Conservation (phyloP, 2,113 vertebrate species). For the Puma concolor region DNA sequence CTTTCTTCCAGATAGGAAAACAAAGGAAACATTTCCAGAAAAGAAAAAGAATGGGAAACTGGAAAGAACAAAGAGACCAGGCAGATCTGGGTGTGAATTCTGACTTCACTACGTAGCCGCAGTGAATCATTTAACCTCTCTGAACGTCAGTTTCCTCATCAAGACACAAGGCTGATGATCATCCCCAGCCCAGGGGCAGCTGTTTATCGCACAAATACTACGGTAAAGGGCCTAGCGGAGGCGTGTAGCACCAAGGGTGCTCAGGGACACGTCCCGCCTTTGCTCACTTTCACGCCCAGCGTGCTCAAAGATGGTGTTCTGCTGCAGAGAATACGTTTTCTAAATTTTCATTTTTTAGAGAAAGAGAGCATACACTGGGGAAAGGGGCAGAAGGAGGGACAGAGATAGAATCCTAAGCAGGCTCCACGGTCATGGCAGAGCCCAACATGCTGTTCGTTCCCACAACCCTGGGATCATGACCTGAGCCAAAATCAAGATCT, state of each 20-base stretch:
- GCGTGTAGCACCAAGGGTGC: fast-evolving
- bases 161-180: background rate
- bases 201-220: fast-evolving
- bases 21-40: background rate
- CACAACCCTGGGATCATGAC: too few relatives aligned
- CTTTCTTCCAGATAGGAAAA: background rate
- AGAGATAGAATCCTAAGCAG: too few relatives aligned
- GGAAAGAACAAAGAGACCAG: too few relatives aligned
- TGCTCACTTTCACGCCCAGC: background rate
- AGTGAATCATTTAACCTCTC: background rate
- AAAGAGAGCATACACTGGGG: too few relatives aligned
- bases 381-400: too few relatives aligned
- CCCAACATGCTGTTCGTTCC: too few relatives aligned
- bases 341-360: too few relatives aligned
- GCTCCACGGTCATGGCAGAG: too few relatives aligned
- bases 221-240: fast-evolving
- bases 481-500: too few relatives aligned
- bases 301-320: background rate
- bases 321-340: background rate
- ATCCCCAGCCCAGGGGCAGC: background rate
- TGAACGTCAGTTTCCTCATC: background rate
- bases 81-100: background rate
- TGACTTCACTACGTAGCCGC: too few relatives aligned
- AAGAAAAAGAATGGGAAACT: background rate
- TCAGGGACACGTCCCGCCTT: background rate